These are phyloP conservation scores for Trachelus troglodyta DNA, from an alignment of 2,888 invertebrate species.

Conservation along the genomic window DNA sequence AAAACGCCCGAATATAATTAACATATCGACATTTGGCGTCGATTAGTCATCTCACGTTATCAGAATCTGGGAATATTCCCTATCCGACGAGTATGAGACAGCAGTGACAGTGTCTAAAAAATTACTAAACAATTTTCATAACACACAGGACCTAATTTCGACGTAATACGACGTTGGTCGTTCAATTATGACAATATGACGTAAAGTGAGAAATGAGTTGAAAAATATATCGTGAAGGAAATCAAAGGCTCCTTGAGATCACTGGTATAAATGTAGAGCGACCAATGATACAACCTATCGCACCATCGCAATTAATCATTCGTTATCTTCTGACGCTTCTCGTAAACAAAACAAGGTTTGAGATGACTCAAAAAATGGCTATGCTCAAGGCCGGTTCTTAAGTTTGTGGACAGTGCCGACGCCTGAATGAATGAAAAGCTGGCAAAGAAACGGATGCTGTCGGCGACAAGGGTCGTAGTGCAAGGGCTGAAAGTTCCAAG, in stretches of 20 bases:
- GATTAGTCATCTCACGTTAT: neutral
- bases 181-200: neutral
- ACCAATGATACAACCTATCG: neutral
- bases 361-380: neutral
- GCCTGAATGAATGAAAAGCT: constrained; percentile 19
- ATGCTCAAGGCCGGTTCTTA: neutral
- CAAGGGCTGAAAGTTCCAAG: neutral
- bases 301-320: neutral
- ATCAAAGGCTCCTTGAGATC: neutral
- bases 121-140: no score
- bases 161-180: no score
- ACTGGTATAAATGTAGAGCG: neutral
- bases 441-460: constrained; percentile 21
- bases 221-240: neutral
- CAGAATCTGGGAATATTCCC: neutral
- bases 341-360: neutral
- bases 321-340: neutral
- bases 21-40: neutral
- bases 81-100: neutral
- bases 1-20: neutral
- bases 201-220: neutral
- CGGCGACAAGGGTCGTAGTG: neutral
- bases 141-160: no score
- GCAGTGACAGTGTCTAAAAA: no score
- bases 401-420: neutral